Base-by-base conservation (phyloP, 2,797 vertebrate genomes). In the Tokudaia muenninki region DNA sequence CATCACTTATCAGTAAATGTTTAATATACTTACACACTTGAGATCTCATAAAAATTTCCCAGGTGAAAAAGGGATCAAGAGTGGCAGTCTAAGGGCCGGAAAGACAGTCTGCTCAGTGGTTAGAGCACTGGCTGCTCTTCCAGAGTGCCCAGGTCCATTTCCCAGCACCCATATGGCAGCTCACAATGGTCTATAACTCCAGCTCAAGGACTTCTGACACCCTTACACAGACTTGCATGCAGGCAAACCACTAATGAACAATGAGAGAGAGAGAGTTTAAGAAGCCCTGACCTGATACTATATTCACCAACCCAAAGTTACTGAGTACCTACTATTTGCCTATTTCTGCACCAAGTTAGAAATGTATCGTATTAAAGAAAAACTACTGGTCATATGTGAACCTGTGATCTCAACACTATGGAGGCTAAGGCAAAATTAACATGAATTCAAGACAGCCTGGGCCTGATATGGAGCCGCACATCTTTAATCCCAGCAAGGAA, bases 221-320 rank as follows among this genome's bases (percentile, higher is more conserved):
- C 37, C 22, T 26, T 12, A 75, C 74, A 75, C 41, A 44, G 37
- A 44, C n/a, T 37, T n/a, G 67, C 16, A 70, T 19, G 34, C 10
- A 72, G 10, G 22, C 74, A 41, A 75, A 75, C 10, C 5, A 44
- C 12, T 44, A 75, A 44, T 75, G 74, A 14, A 74, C n/a, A 74
- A 22, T 41, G 11, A 61, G 57, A 59, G 61, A 19, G n/a, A 34
- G 17, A n/a, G 34, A 22, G 87, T 77, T 59, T 61, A 47, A 89
- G 29, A 31, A 77, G 19, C 2, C 26, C 79, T 55, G 29, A 72
- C 65, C 77, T 19, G 77, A 31, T 57, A 94, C 44, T 47, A 52
- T 19, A 81, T 14, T 93, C 92, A 50, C 44, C 57, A 86, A 41
- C 26, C 74, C 63, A 79, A 95, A 47, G 31, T 74, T 74, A 90